These are phyloP conservation scores for Pinctada fucata DNA, from an alignment of 2,888 invertebrate genomes.

Conservation along the genomic window DNA sequence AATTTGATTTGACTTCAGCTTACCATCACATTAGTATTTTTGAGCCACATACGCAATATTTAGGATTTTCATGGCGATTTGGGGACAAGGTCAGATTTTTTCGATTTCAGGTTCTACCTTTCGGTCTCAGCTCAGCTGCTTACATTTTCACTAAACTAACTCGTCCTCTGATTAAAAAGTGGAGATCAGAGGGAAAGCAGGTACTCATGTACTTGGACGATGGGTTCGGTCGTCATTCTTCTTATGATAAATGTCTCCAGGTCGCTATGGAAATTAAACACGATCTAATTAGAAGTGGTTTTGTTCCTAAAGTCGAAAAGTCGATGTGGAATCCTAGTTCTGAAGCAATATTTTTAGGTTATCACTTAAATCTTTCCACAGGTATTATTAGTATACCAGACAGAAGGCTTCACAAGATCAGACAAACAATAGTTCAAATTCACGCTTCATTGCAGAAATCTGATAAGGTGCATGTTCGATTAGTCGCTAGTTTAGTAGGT, in stretches of 20 bases:
- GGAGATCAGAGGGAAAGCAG: conserved; percentile 37
- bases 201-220: conserved; percentile 44
- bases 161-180: conserved; percentile 31
- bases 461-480: conserved; percentile 24
- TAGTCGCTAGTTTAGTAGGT: conserved; percentile 45
- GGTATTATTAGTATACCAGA: conserved; percentile 29
- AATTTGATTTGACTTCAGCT: conserved; percentile 35
- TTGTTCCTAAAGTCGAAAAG: conserved; percentile 34
- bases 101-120: conserved; percentile 39
- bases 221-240: conserved; percentile 30
- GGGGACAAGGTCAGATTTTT: neutral
- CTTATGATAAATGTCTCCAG: neutral
- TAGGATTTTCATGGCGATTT: conserved; percentile 22
- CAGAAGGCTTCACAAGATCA: conserved; percentile 17
- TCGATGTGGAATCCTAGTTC: conserved; percentile 28
- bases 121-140: conserved; percentile 29
- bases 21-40: conserved; percentile 30
- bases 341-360: conserved; percentile 29
- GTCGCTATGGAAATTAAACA: conserved; percentile 21
- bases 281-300: conserved; percentile 34
- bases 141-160: conserved; percentile 39
- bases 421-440: conserved; percentile 20
- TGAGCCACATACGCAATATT: conserved; percentile 20
- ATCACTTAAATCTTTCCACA: conserved; percentile 21
- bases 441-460: neutral